A percentile compares a stretch with the other conserved stretches of the same genome.
phyloP scores from a whole-genome alignment of 2,888 invertebrate genomes.

The Megamerina dolium region DNA sequence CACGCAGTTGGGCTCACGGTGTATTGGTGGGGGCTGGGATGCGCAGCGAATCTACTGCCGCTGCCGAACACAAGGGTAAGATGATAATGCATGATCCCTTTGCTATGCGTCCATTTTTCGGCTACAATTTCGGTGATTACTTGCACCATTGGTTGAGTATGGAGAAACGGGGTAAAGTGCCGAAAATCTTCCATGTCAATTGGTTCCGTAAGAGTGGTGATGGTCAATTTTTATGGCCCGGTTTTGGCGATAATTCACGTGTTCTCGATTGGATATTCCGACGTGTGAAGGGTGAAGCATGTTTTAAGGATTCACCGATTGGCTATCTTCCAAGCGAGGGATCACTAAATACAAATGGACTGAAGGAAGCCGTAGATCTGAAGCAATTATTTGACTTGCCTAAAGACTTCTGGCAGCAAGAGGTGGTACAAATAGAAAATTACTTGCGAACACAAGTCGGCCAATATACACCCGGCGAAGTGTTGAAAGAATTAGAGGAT shows the following conservation, averaged over 20 bases:
- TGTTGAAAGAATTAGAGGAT: conserved; percentile 61
- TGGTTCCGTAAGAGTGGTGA: conserved; percentile 89
- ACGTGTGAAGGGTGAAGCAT: conserved; percentile 72
- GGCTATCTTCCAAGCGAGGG: conserved; percentile 60
- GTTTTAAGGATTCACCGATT: conserved; percentile 68
- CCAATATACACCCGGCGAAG: conserved; percentile 70
- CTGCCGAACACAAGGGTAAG: conserved; percentile 91
- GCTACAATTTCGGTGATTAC: conserved; percentile 97
- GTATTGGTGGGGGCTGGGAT: conserved; percentile 92
- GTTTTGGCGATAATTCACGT: conserved; percentile 93
- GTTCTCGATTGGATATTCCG: conserved; percentile 94
- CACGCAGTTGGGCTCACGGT: conserved; percentile 90
- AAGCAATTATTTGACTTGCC: conserved; percentile 78
- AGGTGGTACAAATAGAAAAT: conserved; percentile 71
- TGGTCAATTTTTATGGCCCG: conserved; percentile 97
- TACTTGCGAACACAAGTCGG: conserved; percentile 91
- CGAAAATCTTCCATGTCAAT: conserved; percentile 97
- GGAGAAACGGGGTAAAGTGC: conserved; percentile 64
- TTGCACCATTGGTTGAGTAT: conserved; percentile 91
- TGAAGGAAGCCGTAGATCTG: conserved; percentile 63
- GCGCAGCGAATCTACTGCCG: conserved; percentile 95
- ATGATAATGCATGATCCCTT: conserved; percentile 97
- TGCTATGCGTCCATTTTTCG: conserved; percentile 99
- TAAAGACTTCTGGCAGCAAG: conserved; percentile 85
- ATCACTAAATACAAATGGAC: conserved; percentile 64